These are phyloP conservation scores for Pao palembangensis DNA, from an alignment of 2,113 vertebrate species.

Conservation along the genomic window DNA sequence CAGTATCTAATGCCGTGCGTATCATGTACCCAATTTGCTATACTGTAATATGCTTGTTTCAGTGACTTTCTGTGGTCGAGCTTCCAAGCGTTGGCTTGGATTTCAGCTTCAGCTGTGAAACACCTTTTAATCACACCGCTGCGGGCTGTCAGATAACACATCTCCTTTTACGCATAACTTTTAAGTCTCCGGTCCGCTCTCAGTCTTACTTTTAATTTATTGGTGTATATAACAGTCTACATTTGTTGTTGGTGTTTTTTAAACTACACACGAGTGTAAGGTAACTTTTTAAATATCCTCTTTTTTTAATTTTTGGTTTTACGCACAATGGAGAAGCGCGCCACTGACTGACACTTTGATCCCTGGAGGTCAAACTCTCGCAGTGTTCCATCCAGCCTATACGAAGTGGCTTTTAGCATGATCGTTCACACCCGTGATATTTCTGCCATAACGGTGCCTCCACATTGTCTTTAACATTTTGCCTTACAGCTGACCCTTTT, in stretches of 20 bases:
- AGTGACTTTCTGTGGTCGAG: neutral
- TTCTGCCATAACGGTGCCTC: slow-evolving; percentile 3
- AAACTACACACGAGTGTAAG: too few relatives aligned
- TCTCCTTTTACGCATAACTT: slow-evolving; percentile 29
- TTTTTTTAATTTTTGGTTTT: slow-evolving; percentile 13
- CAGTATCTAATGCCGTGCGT: rapidly evolving
- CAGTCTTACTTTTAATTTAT: slow-evolving; percentile 1
- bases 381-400: slow-evolving; percentile 9
- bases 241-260: neutral
- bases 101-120: neutral
- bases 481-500: slow-evolving; percentile 33
- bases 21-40: slow-evolving; percentile 3
- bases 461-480: slow-evolving; percentile 39
- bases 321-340: neutral
- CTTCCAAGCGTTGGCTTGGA: neutral
- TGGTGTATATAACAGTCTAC: neutral
- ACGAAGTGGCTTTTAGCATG: slow-evolving; percentile 24
- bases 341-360: slow-evolving; percentile 7
- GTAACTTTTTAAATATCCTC: neutral
- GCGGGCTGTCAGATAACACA: slow-evolving; percentile 66
- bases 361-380: slow-evolving; percentile 3
- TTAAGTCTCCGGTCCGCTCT: slow-evolving; percentile 16
- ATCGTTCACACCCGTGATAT: slow-evolving; percentile 20
- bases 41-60: slow-evolving; percentile 3
- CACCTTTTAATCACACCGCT: slow-evolving; percentile 23